Base-by-base conservation (phyloP, 2,888 invertebrate genomes). In the Chaetogeoica ovagalla region DNA sequence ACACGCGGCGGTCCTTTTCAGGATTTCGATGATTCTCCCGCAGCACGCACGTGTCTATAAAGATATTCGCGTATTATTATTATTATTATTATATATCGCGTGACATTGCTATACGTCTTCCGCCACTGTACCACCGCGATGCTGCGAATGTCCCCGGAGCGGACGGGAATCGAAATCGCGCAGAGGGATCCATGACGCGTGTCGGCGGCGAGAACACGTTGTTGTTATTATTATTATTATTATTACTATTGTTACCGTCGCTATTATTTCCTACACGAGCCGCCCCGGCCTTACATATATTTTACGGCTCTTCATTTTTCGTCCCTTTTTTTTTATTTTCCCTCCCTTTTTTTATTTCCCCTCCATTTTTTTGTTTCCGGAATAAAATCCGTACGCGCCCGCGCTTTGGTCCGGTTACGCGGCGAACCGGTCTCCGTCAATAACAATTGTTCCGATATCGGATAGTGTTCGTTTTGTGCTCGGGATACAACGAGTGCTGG, bases 201-300 rank as follows among this genome's bases (percentile, higher is more conserved):
- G 8, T 70, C 52, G 77, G 77, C 62, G 17, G 55, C 52, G 69
- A n/a, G n/a, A 77, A 77, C 76, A 69, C 69, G 76, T 69, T 77
- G 76, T 75, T 75, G 57, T 70, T 69, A 69, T 69, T 69, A 69
- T 30, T 70, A 71, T 72, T 73, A 75, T 75, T n/a, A n/a, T 75
- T 75, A 70, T 70, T 69, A 69, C 55, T 69, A 69, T 30, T 70
- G 60, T 72, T 73, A 75, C 66, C 30, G 30, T 30, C 30, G 30
- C 30, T 75, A 77, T 77, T 77, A 77, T 77, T 77, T 77, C 70
- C 62, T 55, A 70, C 77, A 77, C 77, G 77, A 77, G 30, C 30
- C 43, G 77, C 69, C 77, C 70, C 70, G 76, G 69, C 76, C 13
- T 77, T 70, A 70, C 70, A 77, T 77, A 30, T 30, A 30, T 30